These are phyloP conservation scores for Drosophila anceps DNA, from an alignment of 2,888 invertebrate species.

Conservation along the genomic window DNA sequence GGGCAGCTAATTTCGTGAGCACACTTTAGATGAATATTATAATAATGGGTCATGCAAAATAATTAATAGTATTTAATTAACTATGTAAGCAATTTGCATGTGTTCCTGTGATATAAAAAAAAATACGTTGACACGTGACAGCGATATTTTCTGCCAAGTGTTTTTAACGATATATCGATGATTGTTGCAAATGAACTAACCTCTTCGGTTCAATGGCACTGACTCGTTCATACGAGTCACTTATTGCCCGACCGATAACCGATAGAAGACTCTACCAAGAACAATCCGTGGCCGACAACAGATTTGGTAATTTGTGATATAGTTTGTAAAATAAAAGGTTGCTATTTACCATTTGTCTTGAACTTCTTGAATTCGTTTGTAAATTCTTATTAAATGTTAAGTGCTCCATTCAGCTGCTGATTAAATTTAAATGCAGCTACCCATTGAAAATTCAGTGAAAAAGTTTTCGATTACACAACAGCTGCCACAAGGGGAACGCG, in stretches of 20 bases:
- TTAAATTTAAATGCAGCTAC: neutral
- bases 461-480: constrained; percentile 70
- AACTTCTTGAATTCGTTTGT: neutral
- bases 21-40: no score
- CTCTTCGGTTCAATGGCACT: neutral
- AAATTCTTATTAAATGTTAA: neutral
- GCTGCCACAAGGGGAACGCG: constrained; percentile 27
- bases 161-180: constrained; percentile 8
- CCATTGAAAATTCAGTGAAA: constrained; percentile 9
- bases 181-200: neutral
- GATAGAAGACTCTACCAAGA: constrained; percentile 36
- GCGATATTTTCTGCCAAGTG: neutral
- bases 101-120: no score
- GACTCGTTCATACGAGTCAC: constrained; percentile 25
- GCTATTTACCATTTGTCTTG: neutral
- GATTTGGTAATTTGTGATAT: constrained; percentile 53
- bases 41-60: no score
- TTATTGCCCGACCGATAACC: constrained; percentile 14
- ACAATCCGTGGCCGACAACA: constrained; percentile 43
- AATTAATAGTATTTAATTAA: no score
- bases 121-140: no score
- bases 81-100: no score
- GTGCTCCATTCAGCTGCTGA: neutral
- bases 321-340: constrained; percentile 29
- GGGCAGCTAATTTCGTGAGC: no score